phyloP scores from a whole-genome alignment of 2,888 invertebrate species.

The Micoletzkya japonica region DNA sequence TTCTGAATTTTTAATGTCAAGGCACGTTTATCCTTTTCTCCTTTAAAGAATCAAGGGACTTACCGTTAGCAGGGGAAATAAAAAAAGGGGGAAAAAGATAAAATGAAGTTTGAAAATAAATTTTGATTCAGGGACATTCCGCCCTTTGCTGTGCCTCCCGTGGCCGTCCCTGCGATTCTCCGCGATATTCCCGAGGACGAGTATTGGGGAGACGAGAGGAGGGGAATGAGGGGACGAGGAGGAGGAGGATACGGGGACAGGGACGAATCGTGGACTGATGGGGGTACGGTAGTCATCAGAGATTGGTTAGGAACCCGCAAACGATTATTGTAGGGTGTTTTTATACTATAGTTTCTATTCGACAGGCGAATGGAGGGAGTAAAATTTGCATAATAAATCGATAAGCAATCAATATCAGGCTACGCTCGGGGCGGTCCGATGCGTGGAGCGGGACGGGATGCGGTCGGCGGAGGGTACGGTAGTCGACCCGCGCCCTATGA shows the following conservation, averaged over 20 bases:
- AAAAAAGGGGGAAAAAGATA: background rate
- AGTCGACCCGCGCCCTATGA: constrained; percentile 22
- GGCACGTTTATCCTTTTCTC: background rate
- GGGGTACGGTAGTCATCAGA: no score
- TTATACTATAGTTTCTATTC: background rate
- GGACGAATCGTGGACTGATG: no score
- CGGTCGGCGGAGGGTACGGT: constrained; percentile 4
- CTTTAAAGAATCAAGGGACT: background rate
- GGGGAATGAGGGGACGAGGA: background rate
- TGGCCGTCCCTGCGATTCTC: no score
- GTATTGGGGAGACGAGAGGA: background rate
- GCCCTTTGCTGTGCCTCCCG: background rate
- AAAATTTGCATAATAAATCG: background rate
- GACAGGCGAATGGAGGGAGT: background rate
- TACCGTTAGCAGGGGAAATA: background rate
- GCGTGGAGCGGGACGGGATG: constrained; percentile 6
- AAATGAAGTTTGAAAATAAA: background rate
- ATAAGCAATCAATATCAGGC: background rate
- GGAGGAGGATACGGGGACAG: background rate
- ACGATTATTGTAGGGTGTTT: no score
- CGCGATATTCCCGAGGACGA: no score
- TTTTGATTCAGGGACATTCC: constrained; percentile 16
- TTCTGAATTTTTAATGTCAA: no score
- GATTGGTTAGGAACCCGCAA: no score
- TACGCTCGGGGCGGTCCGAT: constrained; percentile 24